Evolutionary conservation across 2,113 vertebrate genomes (phyloP).

Genomic region (Myiagra hebetior): DNA sequence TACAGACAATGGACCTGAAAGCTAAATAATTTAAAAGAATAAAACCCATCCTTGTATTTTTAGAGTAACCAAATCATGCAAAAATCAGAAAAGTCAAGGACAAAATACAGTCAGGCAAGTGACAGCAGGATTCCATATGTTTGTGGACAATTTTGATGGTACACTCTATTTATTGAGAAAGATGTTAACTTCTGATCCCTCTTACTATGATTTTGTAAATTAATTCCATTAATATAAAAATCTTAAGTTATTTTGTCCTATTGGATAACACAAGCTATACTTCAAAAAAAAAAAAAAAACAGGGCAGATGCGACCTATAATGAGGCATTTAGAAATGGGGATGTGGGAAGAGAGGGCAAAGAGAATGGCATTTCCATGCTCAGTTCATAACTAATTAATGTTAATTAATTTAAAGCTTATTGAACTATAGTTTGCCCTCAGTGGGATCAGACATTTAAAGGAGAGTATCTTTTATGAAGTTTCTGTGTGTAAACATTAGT

Average conservation of each 20-base stretch:
- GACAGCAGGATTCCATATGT: neutral
- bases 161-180: neutral
- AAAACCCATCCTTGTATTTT: neutral
- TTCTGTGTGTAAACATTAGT: neutral
- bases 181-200: neutral
- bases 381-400: neutral
- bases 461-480: neutral
- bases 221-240: neutral
- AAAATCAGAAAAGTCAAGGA: neutral
- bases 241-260: neutral
- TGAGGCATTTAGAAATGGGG: neutral
- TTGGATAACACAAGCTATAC: neutral
- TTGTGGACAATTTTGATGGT: neutral
- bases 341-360: neutral
- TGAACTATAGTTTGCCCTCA: neutral
- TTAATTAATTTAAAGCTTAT: neutral
- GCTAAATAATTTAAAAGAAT: neutral
- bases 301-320: neutral
- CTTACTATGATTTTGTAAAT: neutral
- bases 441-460: neutral
- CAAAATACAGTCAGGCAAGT: neutral
- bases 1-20: neutral
- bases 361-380: neutral
- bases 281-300: neutral
- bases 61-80: neutral